Evolutionary conservation across 2,113 vertebrate genomes (phyloP).

Genomic region (Cryptomyrus ogoouensis): DNA sequence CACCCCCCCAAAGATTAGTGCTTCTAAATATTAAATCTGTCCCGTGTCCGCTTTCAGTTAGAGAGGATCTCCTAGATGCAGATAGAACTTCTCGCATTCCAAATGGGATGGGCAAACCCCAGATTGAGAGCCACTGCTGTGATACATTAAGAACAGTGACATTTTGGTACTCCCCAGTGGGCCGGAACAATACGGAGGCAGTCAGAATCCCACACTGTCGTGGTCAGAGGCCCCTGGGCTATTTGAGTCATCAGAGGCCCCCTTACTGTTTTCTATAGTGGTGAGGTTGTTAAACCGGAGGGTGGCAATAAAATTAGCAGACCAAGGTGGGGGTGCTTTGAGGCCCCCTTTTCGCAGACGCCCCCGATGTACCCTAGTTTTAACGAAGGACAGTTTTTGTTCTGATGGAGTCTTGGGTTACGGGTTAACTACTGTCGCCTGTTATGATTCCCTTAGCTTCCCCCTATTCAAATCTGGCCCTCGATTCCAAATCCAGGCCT

Average conservation of each 20-base stretch:
- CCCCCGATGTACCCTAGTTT: background rate
- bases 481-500: too few relatives aligned
- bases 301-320: background rate
- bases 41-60: background rate
- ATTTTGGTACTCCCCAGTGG: background rate
- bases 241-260: background rate
- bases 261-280: background rate
- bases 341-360: background rate
- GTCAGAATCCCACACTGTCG: background rate
- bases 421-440: slow-evolving; percentile 25
- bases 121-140: background rate
- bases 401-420: slow-evolving; percentile 38
- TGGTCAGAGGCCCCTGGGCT: background rate
- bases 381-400: slow-evolving; percentile 19
- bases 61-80: background rate
- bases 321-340: background rate
- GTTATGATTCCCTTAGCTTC: background rate
- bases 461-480: too few relatives aligned
- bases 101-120: background rate
- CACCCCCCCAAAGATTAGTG: background rate
- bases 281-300: background rate
- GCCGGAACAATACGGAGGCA: background rate
- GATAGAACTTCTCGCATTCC: background rate
- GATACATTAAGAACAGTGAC: background rate
- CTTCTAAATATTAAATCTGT: background rate